A percentile compares a stretch with the other conserved stretches of the same genome.
Conservation (phyloP, 1,140 invertebrate genomes). For the Brachionus rubens region DNA sequence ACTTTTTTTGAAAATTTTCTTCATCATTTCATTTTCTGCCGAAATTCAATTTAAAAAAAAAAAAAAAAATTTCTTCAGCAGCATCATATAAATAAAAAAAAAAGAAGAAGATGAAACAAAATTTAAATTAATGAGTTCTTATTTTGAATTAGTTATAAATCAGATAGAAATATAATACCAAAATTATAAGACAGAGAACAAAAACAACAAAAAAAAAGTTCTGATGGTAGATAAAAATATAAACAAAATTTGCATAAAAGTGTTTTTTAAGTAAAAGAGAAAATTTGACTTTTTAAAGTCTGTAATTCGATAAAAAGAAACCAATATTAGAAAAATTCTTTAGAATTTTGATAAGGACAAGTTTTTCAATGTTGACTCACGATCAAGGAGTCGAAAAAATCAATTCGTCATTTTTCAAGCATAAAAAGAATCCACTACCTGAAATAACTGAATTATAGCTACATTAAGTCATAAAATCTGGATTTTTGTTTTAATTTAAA, state of each 20-base stretch:
- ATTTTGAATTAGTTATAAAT: constrained; percentile 10
- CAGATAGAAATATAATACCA: constrained; percentile 27
- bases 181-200: background rate
- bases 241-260: constrained; percentile 24
- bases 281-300: constrained; percentile 32
- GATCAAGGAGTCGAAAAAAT: too few relatives aligned
- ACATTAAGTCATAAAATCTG: too few relatives aligned
- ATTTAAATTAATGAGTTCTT: constrained; percentile 4
- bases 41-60: background rate
- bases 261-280: too few relatives aligned
- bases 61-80: background rate
- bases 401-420: too few relatives aligned
- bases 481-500: too few relatives aligned
- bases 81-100: background rate
- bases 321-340: too few relatives aligned
- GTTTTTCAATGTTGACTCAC: too few relatives aligned
- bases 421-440: too few relatives aligned
- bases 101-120: constrained; percentile 4
- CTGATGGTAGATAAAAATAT: too few relatives aligned
- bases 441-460: too few relatives aligned
- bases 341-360: too few relatives aligned
- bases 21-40: background rate
- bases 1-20: background rate
- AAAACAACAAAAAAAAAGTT: background rate
- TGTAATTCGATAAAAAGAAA: constrained; percentile 20